A percentile compares a stretch with the other conserved stretches of the same genome.
These are phyloP conservation scores for Celastrina argiolus DNA, from an alignment of 2,888 invertebrate genomes.

Conservation along the genomic window DNA sequence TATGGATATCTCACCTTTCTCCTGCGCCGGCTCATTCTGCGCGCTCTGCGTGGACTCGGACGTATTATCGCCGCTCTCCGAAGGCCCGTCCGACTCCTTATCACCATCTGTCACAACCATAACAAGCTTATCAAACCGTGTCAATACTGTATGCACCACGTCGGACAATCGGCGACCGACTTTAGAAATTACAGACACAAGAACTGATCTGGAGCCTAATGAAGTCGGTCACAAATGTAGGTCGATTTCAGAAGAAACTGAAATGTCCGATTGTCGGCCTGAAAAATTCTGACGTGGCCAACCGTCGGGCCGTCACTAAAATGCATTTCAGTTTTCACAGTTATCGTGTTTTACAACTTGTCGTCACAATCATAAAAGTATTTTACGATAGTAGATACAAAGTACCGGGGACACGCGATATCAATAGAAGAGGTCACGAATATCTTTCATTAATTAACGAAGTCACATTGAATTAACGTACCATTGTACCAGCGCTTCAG, in stretches of 20 bases:
- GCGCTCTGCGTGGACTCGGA: conserved; percentile 70
- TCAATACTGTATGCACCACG: background rate
- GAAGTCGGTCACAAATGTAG: background rate
- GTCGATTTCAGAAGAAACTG: background rate
- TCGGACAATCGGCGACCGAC: background rate
- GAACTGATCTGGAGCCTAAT: background rate
- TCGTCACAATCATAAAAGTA: background rate
- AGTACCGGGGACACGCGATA: no score
- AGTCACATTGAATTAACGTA: conserved; percentile 43
- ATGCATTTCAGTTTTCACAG: background rate
- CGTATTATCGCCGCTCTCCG: conserved; percentile 74
- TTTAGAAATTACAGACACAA: background rate
- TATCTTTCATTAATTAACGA: conserved; percentile 14
- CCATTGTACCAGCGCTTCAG: conserved; percentile 71
- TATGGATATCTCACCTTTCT: conserved; percentile 69
- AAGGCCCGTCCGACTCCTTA: conserved; percentile 73
- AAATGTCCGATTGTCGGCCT: background rate
- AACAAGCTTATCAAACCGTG: conserved; percentile 22
- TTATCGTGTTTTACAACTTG: background rate
- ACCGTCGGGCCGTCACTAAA: background rate
- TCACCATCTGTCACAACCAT: conserved; percentile 60
- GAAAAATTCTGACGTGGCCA: background rate
- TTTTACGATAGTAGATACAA: background rate
- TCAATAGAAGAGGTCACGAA: background rate
- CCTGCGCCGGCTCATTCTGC: conserved; percentile 67